Percentiles rank a stretch among this genome's conserved stretches.
phyloP scores from a whole-genome alignment of 1,140 invertebrate species.

The Pectinophora gossypiella region DNA sequence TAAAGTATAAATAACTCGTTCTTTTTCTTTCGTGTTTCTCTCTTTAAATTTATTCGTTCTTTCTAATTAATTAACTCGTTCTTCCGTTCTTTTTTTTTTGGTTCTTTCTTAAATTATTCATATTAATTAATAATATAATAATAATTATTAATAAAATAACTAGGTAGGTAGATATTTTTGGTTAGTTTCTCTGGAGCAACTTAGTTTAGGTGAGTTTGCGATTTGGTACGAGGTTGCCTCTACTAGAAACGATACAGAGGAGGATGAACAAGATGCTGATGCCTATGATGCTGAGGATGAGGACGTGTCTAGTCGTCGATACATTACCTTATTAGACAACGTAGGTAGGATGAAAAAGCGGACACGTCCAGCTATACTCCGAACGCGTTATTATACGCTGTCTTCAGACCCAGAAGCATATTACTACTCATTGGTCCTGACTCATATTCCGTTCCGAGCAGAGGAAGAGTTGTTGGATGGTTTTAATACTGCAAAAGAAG shows the following conservation, averaged over 20 bases:
- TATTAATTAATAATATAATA: too few relatives aligned
- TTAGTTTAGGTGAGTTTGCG: conserved; percentile 1
- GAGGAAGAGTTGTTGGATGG: conserved; percentile 18
- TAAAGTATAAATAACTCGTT: too few relatives aligned
- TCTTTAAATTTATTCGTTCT: too few relatives aligned
- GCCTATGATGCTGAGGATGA: not conserved
- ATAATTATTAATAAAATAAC: too few relatives aligned
- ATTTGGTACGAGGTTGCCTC: not conserved
- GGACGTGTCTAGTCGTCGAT: not conserved
- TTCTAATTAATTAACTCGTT: too few relatives aligned
- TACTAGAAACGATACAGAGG: not conserved
- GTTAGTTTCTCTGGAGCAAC: not conserved
- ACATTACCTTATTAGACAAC: not conserved
- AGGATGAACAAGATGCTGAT: not conserved
- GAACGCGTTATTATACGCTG: not conserved
- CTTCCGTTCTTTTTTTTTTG: too few relatives aligned
- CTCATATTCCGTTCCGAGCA: not conserved
- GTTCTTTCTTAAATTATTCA: too few relatives aligned
- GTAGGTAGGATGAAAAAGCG: not conserved
- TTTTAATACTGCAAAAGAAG: conserved; percentile 35
- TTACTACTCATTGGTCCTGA: not conserved
- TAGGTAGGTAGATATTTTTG: too few relatives aligned
- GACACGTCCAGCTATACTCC: not conserved
- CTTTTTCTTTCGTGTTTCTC: too few relatives aligned
- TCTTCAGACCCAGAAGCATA: not conserved